Base-by-base conservation (phyloP, 2,113 vertebrate species). In the Aegithalos caudatus region DNA sequence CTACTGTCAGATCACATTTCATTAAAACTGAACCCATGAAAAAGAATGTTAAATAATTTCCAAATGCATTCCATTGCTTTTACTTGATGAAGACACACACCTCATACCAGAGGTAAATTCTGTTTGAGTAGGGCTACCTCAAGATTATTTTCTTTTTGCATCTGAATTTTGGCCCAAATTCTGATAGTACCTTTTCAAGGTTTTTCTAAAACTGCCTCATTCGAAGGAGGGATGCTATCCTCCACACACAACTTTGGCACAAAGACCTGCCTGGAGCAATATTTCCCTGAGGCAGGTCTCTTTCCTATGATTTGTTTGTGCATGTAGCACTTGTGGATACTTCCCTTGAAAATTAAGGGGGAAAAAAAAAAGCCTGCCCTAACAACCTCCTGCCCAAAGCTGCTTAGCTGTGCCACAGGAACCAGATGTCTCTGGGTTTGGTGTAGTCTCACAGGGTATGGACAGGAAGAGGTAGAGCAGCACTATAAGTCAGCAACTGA, bases 401-500 rank as follows among this genome's bases (percentile, higher is more conserved):
- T 71, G 12, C 17, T 86, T 82, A 47, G 23, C 20, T 76, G 57
- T 82, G 31, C 35, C 45, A 12, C 10, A 7, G 15, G 21, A n/a
- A 50, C 22, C 2, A 1, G 9, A 9, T 3, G 9, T 16, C 18
- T 58, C 89, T 74, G 29, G 35, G 35, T 25, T 81, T n/a, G 8
- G 14, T 3, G 1, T 14, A 31, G 10, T n/a, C 38, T 17, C 20
- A 17, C 2, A 0, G 19, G 6, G 20, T 44, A n/a, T 0, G 1
- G 47, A 25, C 45, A 69, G 54, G n/a, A 51, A 31, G 25, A 56
- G 19, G 37, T 60, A 64, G 9, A 47, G 56, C 13, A 92, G 28
- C 1, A 37, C 8, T 25, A 37, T 37, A 2, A 71, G 7, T n/a
- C 51, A 81, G 42, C 40, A 54, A 42, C 11, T 16, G n/a, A 93